Base-by-base conservation (phyloP, 2,888 invertebrate genomes). In the Tinea semifulvella region DNA sequence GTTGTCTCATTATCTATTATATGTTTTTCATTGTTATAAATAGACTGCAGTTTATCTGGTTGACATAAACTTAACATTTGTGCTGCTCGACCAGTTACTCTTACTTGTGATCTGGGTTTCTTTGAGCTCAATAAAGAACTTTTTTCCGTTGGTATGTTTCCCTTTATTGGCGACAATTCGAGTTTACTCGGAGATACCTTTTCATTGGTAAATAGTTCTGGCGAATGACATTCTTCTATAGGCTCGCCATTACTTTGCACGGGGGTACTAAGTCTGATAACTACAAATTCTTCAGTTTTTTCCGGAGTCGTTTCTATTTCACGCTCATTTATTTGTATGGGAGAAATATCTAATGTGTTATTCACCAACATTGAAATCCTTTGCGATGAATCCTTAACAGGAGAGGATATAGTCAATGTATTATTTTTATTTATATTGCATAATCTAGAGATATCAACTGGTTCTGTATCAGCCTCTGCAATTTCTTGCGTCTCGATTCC, bases 301-400 rank as follows among this genome's bases (percentile, higher is more conserved):
- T 76, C 75, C 1, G 69, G 70, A 7, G 68, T 62, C 31, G 61
- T 65, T 36, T 69, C 28, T 20, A 14, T 60, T 5, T 64, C 63
- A 47, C 56, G 58, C 19, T 71, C 58, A 1, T 80, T 77, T 2
- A 58, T 63, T 60, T 79, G 80, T 47, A 86, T 86, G 0, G 86
- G 87, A 1, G 86, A 87, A 60, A 87, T 85, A 58, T 86, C 83
- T 13, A 79, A 51, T 6, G 86, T 86, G 49, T 77, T 76, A 53
- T 83, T 79, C 11, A 86, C 57, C 47, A 87, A 81, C 57, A 85
- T 85, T 54, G 71, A 63, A 46, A 82, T 74, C 51, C 77, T 68
- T 49, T 72, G 65, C 20, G 56, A 61, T 19, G 68, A 66, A 27
- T 70, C 67, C 55, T 68, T 67, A 11, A 61, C 65, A 0, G 82